Conservation (phyloP, 1,140 invertebrate genomes). For the Drosophila rufa region DNA sequence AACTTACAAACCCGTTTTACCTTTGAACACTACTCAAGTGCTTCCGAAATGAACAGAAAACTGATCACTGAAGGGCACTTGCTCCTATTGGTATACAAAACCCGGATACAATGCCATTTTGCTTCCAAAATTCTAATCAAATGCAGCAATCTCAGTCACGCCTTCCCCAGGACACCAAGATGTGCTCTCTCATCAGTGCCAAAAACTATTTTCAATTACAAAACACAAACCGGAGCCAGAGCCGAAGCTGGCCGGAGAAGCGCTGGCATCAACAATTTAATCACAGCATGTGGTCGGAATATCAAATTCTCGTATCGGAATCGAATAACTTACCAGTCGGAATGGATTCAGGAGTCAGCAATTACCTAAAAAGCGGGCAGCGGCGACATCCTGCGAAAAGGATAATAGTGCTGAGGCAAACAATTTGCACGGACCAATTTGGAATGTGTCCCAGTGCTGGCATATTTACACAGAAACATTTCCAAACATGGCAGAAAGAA, state of each 20-base stretch:
- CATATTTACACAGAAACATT: conserved; percentile 65
- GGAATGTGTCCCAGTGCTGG: conserved; percentile 60
- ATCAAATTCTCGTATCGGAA: conserved; percentile 80
- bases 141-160: conserved; percentile 54
- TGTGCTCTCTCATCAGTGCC: conserved; percentile 32
- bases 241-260: conserved; percentile 18
- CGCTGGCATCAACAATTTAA: conserved; percentile 71
- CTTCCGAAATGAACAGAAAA: background rate
- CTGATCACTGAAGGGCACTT: background rate
- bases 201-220: conserved; percentile 80
- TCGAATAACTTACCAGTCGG: conserved; percentile 60
- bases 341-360: conserved; percentile 74
- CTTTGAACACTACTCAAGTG: background rate
- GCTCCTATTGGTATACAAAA: background rate
- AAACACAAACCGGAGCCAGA: conserved; percentile 18
- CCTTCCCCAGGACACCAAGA: conserved; percentile 32
- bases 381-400: conserved; percentile 62
- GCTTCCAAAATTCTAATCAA: conserved; percentile 38
- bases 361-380: conserved; percentile 72
- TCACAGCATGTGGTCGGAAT: conserved; percentile 82
- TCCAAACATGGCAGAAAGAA: conserved; percentile 54
- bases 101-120: background rate
- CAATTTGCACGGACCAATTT: conserved; percentile 65
- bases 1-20: no score
- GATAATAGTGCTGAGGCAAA: conserved; percentile 80